Percentiles rank a stretch among this genome's conserved stretches.
phyloP scores from a whole-genome alignment of 2,797 vertebrate genomes.

The Odontamblyopus lacepedii region DNA sequence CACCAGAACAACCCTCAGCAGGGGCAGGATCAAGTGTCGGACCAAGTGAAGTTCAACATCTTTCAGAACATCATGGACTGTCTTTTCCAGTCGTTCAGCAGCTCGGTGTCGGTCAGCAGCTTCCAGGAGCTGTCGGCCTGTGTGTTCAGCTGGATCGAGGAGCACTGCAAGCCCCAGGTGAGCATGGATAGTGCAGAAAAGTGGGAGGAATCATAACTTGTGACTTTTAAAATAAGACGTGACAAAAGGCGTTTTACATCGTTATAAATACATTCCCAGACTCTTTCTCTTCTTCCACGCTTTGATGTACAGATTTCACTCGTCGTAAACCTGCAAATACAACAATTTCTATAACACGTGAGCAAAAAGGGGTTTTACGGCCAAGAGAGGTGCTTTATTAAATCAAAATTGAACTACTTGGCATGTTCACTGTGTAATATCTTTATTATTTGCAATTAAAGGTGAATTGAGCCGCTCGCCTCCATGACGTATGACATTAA shows the following conservation, averaged over 20 bases:
- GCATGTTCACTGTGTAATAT: too few relatives aligned
- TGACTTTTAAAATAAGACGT: too few relatives aligned
- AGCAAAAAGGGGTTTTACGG: too few relatives aligned
- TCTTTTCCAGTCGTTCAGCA: constrained; percentile 96
- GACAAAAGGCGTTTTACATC: too few relatives aligned
- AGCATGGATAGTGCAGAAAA: not conserved
- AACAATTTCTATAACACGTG: not conserved
- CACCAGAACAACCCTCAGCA: constrained; percentile 94
- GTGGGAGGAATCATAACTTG: not conserved
- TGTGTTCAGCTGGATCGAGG: constrained; percentile 98
- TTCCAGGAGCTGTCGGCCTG: constrained; percentile 97
- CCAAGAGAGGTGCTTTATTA: too few relatives aligned
- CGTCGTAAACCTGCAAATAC: constrained; percentile 82
- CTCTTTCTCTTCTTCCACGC: constrained; percentile 95
- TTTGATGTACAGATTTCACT: constrained; percentile 83
- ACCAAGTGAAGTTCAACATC: constrained; percentile 95
- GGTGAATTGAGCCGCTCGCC: too few relatives aligned
- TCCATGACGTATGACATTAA: too few relatives aligned
- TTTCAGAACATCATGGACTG: constrained; percentile 99
- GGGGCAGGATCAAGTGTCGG: constrained; percentile 91
- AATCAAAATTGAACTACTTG: too few relatives aligned
- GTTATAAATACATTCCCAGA: constrained; percentile 77
- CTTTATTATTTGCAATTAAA: too few relatives aligned
- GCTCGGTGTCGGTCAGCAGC: constrained; percentile 88
- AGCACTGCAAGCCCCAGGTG: constrained; percentile 98